Evolutionary conservation across 2,888 invertebrate species (phyloP).

Genomic region (Drosophila birchii): DNA sequence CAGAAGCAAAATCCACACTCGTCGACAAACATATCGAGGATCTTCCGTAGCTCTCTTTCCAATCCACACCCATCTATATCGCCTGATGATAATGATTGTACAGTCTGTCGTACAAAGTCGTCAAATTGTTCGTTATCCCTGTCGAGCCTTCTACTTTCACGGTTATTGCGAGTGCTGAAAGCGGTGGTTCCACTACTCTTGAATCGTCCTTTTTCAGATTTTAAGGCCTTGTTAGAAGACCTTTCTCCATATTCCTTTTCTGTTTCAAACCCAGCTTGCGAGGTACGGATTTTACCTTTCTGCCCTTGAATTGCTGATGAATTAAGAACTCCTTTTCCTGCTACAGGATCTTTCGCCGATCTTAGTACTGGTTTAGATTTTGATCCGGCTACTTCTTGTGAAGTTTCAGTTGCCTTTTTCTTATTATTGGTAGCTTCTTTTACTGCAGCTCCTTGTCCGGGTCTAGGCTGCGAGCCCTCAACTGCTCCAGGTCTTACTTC

Average conservation of each 20-base stretch:
- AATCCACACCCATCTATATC: conserved; percentile 70
- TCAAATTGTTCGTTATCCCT: conserved; percentile 56
- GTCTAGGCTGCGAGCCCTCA: not conserved
- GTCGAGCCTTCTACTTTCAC: not conserved
- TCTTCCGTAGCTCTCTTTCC: conserved; percentile 75
- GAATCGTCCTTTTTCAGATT: not conserved
- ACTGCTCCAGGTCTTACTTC: not conserved
- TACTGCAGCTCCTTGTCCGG: not conserved
- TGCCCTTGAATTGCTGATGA: not conserved
- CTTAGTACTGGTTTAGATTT: not conserved
- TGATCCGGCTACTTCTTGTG: not conserved
- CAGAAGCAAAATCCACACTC: conserved; percentile 80
- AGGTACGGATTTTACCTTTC: not conserved
- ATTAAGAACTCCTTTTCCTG: not conserved
- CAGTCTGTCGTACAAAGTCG: conserved; percentile 68
- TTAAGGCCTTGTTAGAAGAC: not conserved
- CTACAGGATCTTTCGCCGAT: not conserved
- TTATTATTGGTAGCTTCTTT: not conserved
- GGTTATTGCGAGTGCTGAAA: not conserved
- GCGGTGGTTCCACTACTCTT: not conserved
- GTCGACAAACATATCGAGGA: conserved; percentile 76
- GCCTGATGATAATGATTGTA: conserved; percentile 59
- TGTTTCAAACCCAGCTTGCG: not conserved
- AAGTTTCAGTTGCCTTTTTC: not conserved
- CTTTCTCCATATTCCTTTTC: conserved; percentile 2